A percentile compares a stretch with the other conserved stretches of the same genome.
phyloP scores from a whole-genome alignment of 2,113 vertebrate genomes.

The Corynorhinus townsendii region DNA sequence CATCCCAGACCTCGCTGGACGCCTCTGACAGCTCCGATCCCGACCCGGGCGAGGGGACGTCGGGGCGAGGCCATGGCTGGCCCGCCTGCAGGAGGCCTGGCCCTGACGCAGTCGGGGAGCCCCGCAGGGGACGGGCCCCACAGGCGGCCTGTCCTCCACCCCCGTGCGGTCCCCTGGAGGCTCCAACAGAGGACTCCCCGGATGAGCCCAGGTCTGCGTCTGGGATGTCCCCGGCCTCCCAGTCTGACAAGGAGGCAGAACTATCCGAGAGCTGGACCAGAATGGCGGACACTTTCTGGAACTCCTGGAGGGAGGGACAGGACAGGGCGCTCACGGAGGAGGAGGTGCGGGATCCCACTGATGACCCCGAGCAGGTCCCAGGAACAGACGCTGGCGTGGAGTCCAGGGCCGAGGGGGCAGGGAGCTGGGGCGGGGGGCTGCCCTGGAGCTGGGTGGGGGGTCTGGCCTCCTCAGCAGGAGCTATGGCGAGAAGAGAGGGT shows the following conservation, averaged over 20 bases:
- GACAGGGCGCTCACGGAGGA: conserved; percentile 2
- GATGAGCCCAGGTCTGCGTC: conserved; percentile 55
- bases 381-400: not conserved
- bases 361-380: not conserved
- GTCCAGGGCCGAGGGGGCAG: accelerated
- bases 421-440: not conserved
- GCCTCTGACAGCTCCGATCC: not conserved
- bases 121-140: accelerated
- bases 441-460: accelerated
- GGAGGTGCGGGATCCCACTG: not conserved
- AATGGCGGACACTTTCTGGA: conserved; percentile 74
- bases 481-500: not conserved
- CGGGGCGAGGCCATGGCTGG: accelerated
- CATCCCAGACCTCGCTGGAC: conserved; percentile 11
- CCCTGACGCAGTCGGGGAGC: not conserved
- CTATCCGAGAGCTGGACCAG: conserved; percentile 57
- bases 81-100: accelerated
- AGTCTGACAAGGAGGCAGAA: conserved; percentile 60
- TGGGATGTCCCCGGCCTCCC: conserved; percentile 37
- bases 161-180: not conserved
- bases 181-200: conserved; percentile 8
- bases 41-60: not conserved
- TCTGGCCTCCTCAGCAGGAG: accelerated
- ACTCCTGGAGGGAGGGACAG: conserved; percentile 64
- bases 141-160: not conserved